phyloP scores from a whole-genome alignment of 2,888 invertebrate genomes.

The Pammene fasciana region DNA sequence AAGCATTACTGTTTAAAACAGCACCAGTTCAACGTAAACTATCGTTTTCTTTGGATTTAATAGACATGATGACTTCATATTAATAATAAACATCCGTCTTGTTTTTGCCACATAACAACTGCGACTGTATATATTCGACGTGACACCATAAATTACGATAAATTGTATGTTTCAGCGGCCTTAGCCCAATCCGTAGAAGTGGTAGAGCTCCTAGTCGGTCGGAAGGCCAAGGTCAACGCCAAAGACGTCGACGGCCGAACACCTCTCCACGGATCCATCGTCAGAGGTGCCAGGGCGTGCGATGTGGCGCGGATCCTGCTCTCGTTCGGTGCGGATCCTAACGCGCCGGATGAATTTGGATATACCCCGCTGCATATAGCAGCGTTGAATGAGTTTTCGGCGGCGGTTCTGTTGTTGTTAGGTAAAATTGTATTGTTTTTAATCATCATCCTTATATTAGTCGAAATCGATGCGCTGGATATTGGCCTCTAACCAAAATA shows the following conservation, averaged over 20 bases:
- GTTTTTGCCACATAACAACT: too few species aligned
- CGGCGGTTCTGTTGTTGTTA: constrained; percentile 88
- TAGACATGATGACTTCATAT: too few species aligned
- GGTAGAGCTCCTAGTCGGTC: constrained; percentile 86
- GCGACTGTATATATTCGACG: too few species aligned
- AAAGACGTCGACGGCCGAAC: constrained; percentile 89
- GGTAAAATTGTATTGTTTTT: constrained; percentile 54
- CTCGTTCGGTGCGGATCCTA: constrained; percentile 87
- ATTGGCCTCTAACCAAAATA: too few species aligned
- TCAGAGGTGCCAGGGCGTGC: constrained; percentile 88
- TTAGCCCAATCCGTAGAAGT: constrained; percentile 91
- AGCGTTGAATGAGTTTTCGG: constrained; percentile 91
- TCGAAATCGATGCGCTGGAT: too few species aligned
- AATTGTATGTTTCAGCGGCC: constrained; percentile 81
- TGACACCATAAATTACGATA: too few species aligned
- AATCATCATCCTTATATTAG: too few species aligned
- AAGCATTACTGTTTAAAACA: too few species aligned
- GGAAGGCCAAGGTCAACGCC: constrained; percentile 86
- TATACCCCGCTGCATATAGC: constrained; percentile 93
- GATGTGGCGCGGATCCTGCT: constrained; percentile 88
- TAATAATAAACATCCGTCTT: too few species aligned
- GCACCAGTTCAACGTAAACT: too few species aligned
- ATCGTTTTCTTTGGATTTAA: too few species aligned
- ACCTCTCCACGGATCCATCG: constrained; percentile 91
- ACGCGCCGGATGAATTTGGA: constrained; percentile 91